Conservation (phyloP, 2,113 vertebrate genomes). For the Archilochus colubris region DNA sequence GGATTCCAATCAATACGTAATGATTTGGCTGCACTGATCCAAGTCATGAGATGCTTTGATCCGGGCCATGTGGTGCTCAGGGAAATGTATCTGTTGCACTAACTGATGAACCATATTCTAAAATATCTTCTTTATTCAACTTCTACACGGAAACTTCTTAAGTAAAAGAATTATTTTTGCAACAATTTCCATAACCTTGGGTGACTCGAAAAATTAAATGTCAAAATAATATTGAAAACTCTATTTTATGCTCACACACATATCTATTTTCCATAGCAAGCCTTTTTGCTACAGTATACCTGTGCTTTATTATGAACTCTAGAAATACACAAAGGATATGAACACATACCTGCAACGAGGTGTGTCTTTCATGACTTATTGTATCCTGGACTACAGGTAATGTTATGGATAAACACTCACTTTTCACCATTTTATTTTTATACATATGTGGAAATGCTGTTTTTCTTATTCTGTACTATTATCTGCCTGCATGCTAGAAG, state of each 20-base stretch:
- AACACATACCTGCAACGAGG: constrained; percentile 34
- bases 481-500: neutral
- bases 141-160: constrained; percentile 60
- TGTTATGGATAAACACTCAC: neutral
- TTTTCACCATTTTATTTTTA: constrained; percentile 6
- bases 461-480: neutral
- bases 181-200: constrained; percentile 67
- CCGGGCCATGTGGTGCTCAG: constrained; percentile 72
- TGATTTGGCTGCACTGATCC: constrained; percentile 84
- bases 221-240: constrained; percentile 52
- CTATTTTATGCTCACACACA: constrained; percentile 6
- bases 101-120: constrained; percentile 77
- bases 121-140: constrained; percentile 77
- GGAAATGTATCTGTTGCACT: constrained; percentile 75
- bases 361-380: constrained; percentile 48
- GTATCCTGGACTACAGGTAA: constrained; percentile 43
- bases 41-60: constrained; percentile 84
- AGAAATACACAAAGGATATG: constrained; percentile 50
- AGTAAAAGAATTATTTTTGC: constrained; percentile 70
- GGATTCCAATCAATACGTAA: constrained; percentile 83
- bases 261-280: constrained; percentile 28
- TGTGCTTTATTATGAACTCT: constrained; percentile 46
- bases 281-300: neutral
- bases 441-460: neutral
- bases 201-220: constrained; percentile 51